Percentiles rank a stretch among this genome's conserved stretches.
Conservation (phyloP, 2,113 vertebrate species). For the Pangasianodon hypophthalmus region DNA sequence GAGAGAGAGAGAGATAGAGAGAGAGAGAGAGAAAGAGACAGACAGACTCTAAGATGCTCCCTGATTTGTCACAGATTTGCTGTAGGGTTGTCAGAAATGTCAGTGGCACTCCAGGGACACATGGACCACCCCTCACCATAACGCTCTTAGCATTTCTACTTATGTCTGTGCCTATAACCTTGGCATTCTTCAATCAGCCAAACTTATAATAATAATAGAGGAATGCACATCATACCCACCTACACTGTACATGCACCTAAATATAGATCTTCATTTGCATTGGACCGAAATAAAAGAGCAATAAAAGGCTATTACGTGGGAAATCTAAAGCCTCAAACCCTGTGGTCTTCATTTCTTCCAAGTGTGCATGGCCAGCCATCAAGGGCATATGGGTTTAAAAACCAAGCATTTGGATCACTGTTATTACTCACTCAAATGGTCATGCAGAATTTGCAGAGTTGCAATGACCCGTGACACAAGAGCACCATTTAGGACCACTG, state of each 20-base stretch:
- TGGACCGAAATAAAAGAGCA: background rate
- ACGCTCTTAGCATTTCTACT: conserved; percentile 26
- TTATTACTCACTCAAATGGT: background rate
- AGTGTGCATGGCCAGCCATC: background rate
- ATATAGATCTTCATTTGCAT: background rate
- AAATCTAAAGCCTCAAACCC: background rate
- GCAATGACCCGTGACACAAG: background rate
- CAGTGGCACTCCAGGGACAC: conserved; percentile 27
- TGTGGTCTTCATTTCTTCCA: background rate
- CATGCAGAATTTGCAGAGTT: background rate
- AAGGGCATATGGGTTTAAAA: background rate
- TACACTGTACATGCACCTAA: conserved; percentile 10
- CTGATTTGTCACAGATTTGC: conserved; percentile 17
- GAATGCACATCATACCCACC: conserved; percentile 5
- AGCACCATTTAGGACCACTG: background rate
- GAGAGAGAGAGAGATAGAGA: background rate
- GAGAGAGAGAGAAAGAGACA: background rate
- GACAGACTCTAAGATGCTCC: background rate
- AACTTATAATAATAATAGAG: conserved; percentile 3
- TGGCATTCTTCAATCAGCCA: background rate
- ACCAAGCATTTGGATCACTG: background rate
- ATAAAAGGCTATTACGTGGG: background rate
- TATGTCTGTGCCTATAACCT: background rate
- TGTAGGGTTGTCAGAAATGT: conserved; percentile 41
- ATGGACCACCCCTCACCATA: conserved; percentile 9